Conservation (phyloP, 2,797 vertebrate species). For the Triplophysa bombifrons region DNA sequence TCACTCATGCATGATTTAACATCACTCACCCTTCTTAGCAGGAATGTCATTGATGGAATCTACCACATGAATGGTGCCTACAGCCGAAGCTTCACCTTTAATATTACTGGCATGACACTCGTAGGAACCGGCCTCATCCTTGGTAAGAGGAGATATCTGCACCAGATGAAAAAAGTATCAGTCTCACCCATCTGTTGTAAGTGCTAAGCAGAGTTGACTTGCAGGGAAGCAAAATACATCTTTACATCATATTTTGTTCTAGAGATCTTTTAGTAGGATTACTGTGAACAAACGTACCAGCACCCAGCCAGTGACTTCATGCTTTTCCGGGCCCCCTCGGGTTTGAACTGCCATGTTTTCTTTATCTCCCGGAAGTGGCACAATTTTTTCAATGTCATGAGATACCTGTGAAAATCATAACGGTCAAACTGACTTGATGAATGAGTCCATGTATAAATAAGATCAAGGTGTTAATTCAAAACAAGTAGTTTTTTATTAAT, state of each 20-base stretch:
- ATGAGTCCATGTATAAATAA: not conserved
- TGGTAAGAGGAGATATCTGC: slow-evolving; percentile 88
- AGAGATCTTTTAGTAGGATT: not conserved
- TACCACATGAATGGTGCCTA: slow-evolving; percentile 85
- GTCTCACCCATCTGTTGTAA: slow-evolving; percentile 11
- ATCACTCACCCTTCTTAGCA: slow-evolving; percentile 75
- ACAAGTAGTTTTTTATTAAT: not conserved
- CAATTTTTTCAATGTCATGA: slow-evolving; percentile 76
- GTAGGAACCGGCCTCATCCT: slow-evolving; percentile 84
- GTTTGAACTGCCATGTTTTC: slow-evolving; percentile 93
- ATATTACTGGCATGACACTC: slow-evolving; percentile 88
- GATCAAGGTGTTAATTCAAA: too few species aligned
- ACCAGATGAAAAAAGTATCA: not conserved
- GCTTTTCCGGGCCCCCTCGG: slow-evolving; percentile 91
- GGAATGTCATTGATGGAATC: slow-evolving; percentile 80
- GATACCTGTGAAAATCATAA: slow-evolving; percentile 60
- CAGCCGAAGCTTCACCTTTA: slow-evolving; percentile 84
- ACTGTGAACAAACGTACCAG: slow-evolving; percentile 77
- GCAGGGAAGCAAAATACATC: not conserved
- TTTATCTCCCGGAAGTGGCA: slow-evolving; percentile 88
- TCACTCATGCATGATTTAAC: not conserved
- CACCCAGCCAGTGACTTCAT: slow-evolving; percentile 94
- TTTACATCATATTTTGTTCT: not conserved
- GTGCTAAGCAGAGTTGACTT: not conserved
- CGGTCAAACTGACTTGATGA: not conserved